A percentile compares a stretch with the other conserved stretches of the same genome.
phyloP scores from a whole-genome alignment of 2,888 invertebrate genomes.

The Epistrophe grossulariae region DNA sequence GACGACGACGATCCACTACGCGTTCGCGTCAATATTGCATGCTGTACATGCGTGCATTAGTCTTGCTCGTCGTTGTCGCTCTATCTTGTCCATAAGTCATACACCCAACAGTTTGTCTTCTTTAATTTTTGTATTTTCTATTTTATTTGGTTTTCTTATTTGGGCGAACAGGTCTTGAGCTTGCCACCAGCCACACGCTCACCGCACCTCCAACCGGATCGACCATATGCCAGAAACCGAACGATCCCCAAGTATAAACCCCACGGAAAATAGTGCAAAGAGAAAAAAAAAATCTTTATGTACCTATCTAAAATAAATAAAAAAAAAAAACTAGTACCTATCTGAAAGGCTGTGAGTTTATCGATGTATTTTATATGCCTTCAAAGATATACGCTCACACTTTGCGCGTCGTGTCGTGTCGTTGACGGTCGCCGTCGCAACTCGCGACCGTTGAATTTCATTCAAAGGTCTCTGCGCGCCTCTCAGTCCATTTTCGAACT shows the following conservation, averaged over 20 bases:
- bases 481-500: slow-evolving; percentile 75
- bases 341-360: slow-evolving; percentile 37
- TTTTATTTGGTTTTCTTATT: slow-evolving; percentile 59
- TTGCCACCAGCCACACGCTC: slow-evolving; percentile 28
- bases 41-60: slow-evolving; percentile 60
- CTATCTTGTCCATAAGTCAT: slow-evolving; percentile 66
- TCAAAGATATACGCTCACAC: slow-evolving; percentile 58
- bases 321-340: slow-evolving; percentile 43
- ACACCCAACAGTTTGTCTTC: slow-evolving; percentile 57
- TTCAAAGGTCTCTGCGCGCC: slow-evolving; percentile 61
- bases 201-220: slow-evolving; percentile 22
- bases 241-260: slow-evolving; percentile 44
- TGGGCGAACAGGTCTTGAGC: slow-evolving; percentile 73
- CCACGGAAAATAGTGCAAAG: slow-evolving; percentile 23
- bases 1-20: background rate
- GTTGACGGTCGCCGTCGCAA: background rate
- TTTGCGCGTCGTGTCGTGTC: slow-evolving; percentile 27
- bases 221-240: slow-evolving; percentile 28
- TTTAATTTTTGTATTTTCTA: background rate
- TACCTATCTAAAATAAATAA: slow-evolving; percentile 15
- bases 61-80: slow-evolving; percentile 29
- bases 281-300: slow-evolving; percentile 30
- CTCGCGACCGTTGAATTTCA: slow-evolving; percentile 47
- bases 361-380: slow-evolving; percentile 31
- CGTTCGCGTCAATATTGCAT: slow-evolving; percentile 23